Percentiles rank a stretch among this genome's conserved stretches.
Conservation (phyloP, 2,888 invertebrate species). For the Noctua janthina region DNA sequence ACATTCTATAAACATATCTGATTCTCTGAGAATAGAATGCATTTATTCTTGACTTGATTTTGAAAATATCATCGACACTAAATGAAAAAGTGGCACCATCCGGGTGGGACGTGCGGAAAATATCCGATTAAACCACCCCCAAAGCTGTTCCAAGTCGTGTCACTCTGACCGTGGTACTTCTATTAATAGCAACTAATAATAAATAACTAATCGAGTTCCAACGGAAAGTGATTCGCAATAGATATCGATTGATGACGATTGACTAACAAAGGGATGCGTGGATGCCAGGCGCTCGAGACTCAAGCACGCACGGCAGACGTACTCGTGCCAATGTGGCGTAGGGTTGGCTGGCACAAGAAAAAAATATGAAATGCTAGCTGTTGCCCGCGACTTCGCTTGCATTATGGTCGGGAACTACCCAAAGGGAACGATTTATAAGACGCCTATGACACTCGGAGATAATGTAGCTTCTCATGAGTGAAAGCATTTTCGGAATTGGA, state of each 20-base stretch:
- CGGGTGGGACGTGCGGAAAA: not conserved
- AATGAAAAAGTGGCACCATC: not conserved
- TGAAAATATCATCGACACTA: not conserved
- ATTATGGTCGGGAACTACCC: not conserved
- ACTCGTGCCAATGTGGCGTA: not conserved
- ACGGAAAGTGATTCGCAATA: constrained; percentile 29
- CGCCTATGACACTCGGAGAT: not conserved
- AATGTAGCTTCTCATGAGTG: not conserved
- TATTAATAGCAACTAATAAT: constrained; percentile 19
- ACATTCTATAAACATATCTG: not conserved
- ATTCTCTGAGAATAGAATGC: not conserved
- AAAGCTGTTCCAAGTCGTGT: constrained; percentile 16
- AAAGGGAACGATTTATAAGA: not conserved
- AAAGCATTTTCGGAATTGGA: not conserved
- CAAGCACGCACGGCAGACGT: constrained; percentile 42
- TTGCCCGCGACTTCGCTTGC: not conserved
- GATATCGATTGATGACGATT: constrained; percentile 51
- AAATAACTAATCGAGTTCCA: constrained; percentile 24
- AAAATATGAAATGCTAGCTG: not conserved
- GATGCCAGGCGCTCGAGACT: constrained; percentile 7
- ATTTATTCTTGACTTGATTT: not conserved
- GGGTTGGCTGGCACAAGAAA: constrained; percentile 47
- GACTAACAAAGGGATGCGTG: constrained; percentile 33
- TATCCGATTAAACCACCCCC: not conserved
- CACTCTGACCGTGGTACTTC: not conserved